Conservation (phyloP, 2,888 invertebrate species). For the Hipparchia sbordonii region DNA sequence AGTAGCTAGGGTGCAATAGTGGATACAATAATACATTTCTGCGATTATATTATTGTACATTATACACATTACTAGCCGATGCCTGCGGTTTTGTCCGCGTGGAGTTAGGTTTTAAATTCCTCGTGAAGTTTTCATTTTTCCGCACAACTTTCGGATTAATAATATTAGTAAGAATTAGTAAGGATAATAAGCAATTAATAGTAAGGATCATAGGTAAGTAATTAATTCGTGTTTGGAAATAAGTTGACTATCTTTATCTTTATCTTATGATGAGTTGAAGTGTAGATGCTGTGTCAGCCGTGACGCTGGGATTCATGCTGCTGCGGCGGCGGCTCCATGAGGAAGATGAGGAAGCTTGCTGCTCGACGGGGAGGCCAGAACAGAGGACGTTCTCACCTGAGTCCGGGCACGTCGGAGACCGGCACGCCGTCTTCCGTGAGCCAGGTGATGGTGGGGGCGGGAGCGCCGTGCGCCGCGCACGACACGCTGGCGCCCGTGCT, state of each 20-base stretch:
- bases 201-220: too few species aligned
- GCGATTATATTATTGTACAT: too few species aligned
- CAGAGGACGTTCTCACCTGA: constrained; percentile 2
- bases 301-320: background rate
- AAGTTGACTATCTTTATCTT: background rate
- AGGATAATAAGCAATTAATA: too few species aligned
- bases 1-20: background rate
- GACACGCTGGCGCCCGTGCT: constrained; percentile 88
- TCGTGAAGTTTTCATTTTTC: too few species aligned
- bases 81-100: too few species aligned
- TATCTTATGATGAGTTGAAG: too few species aligned
- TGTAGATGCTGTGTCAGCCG: too few species aligned
- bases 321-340: constrained; percentile 90
- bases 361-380: constrained; percentile 51
- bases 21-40: background rate
- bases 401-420: constrained; percentile 86
- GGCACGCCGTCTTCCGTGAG: constrained; percentile 88
- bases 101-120: too few species aligned
- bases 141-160: too few species aligned
- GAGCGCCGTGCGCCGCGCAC: constrained; percentile 90
- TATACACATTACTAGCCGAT: too few species aligned
- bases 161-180: too few species aligned
- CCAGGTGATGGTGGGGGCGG: constrained; percentile 89
- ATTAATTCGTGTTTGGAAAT: too few species aligned
- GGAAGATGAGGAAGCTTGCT: constrained; percentile 78